Evolutionary conservation across 2,113 vertebrate genomes (phyloP), one percentile per base, ranked within the genome.

Genomic region (Scartelaos histophorus): DNA sequence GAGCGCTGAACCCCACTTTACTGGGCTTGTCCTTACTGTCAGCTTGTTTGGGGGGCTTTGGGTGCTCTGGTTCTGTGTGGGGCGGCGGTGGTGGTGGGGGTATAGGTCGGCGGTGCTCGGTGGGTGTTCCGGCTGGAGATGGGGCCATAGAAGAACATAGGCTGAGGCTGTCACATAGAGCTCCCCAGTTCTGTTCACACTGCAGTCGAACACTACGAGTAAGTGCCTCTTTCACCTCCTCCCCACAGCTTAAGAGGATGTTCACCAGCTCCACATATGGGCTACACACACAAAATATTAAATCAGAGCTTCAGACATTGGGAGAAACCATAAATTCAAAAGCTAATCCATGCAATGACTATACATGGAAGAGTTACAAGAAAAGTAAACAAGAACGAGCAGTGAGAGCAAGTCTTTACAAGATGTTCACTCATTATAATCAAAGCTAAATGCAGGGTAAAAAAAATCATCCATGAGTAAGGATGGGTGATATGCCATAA

Each of bases 241-340:
- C 97, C 1, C 97, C 96, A 0, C 98, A 99, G 81, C 94, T 93
- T 82, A 99, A 94, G 85, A 99, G 88, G 81, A 96, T 95, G 81
- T 98, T 98, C 87, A 98, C 97, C 47, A 99, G 92, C 91, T 99
- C 97, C 81, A 99, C 95, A 16, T 97, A 99, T 0, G 98, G 96
- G 73, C 98, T 99, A 73, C 53, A 64, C 58, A 81, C 70, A 85
- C 67, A 85, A 43, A 82, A n/a, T 49, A 17, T 78, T 72, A 71
- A 77, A 70, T 81, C 24, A 64, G 46, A 61, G 67, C 66, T 45
- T 51, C 47, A 54, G 51, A 73, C 9, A 19, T 80, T 78, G 75
- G 67, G 24, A 71, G 69, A 25, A 47, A 79, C 38, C 75, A 67
- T 43, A 67, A 38, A 73, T 70, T 70, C 34, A 61, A 69, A 72